A percentile compares a stretch with the other conserved stretches of the same genome.
Evolutionary conservation across 2,113 vertebrate genomes (phyloP).

Genomic region (Mellivora capensis): DNA sequence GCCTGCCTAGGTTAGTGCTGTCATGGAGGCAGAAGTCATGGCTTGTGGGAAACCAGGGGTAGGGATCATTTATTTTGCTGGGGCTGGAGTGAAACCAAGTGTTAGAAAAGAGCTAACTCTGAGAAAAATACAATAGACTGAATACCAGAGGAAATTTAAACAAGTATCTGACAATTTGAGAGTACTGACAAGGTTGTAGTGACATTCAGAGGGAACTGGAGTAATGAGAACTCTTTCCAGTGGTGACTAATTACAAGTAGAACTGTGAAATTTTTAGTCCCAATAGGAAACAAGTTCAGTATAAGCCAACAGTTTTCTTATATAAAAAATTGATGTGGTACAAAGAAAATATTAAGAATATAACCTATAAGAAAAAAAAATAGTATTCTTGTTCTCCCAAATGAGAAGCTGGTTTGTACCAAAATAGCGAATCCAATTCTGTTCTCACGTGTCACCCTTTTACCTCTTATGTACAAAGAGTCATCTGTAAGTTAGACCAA

Average conservation of each 20-base stretch:
- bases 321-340: neutral
- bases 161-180: conserved; percentile 10
- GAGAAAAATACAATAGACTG: conserved; percentile 55
- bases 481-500: neutral
- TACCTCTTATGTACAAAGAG: neutral
- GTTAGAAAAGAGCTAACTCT: neutral
- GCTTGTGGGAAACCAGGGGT: neutral
- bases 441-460: neutral
- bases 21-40: neutral
- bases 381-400: neutral
- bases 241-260: neutral
- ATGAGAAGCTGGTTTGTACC: neutral
- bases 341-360: neutral
- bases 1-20: neutral
- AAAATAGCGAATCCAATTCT: neutral
- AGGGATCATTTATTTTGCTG: neutral
- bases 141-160: conserved; percentile 31
- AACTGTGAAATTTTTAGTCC: neutral
- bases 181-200: neutral
- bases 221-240: neutral
- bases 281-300: neutral
- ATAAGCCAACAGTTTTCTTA: neutral
- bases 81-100: neutral
- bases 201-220: conserved; percentile 41
- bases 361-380: neutral